phyloP scores from a whole-genome alignment of 2,888 invertebrate species.

The Drosophila koepferae region DNA sequence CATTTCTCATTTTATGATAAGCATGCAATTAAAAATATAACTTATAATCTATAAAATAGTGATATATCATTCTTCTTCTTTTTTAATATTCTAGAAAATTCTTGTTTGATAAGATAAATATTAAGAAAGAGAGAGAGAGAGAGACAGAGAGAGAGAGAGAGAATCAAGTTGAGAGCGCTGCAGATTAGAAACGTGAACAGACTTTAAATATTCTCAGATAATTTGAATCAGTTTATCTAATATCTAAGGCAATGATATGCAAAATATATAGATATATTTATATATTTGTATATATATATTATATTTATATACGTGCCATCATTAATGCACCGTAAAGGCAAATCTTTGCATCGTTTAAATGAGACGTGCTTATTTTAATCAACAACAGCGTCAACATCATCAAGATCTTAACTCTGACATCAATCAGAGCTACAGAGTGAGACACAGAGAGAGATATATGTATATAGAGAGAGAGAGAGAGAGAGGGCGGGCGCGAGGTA shows the following conservation, averaged over 20 bases:
- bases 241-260: neutral
- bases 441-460: conserved; percentile 2
- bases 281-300: neutral
- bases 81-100: neutral
- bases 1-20: neutral
- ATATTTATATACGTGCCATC: conserved; percentile 35
- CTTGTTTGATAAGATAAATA: neutral
- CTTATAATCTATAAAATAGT: neutral
- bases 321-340: conserved; percentile 6
- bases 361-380: conserved; percentile 46
- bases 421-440: conserved; percentile 35
- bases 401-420: conserved; percentile 46
- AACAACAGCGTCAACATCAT: conserved; percentile 27
- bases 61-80: no score
- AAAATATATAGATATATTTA: neutral
- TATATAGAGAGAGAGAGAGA: neutral
- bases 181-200: neutral
- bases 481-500: conserved; percentile 10
- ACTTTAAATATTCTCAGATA: neutral
- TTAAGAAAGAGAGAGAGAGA: no score
- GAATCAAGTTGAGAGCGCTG: neutral
- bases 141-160: no score
- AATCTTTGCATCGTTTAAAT: conserved; percentile 28
- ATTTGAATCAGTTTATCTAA: neutral
- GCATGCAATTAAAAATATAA: neutral